Percentiles rank a stretch among this genome's conserved stretches.
phyloP scores from a whole-genome alignment of 2,888 invertebrate species.

The Cancer borealis region DNA sequence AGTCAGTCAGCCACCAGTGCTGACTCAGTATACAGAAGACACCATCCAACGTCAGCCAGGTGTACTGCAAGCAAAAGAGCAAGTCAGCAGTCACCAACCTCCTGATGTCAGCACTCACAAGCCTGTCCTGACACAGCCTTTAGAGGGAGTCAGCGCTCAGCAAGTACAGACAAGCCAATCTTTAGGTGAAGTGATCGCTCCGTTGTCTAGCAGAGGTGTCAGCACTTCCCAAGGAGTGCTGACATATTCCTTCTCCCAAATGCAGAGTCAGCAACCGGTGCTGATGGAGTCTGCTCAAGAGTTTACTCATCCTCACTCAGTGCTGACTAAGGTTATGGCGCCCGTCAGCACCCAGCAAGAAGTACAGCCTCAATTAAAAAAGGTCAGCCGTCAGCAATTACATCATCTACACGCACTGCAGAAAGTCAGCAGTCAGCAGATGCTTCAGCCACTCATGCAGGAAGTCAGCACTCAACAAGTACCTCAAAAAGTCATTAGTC shows the following conservation, averaged over 20 bases:
- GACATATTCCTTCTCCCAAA: neutral
- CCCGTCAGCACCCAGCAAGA: neutral
- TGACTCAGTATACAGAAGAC: neutral
- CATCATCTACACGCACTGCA: neutral
- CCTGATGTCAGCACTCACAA: neutral
- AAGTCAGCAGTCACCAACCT: slow-evolving; percentile 18
- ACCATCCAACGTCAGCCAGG: neutral
- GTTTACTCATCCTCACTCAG: neutral
- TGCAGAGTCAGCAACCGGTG: neutral
- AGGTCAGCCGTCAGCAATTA: slow-evolving; percentile 18
- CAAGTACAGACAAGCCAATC: neutral
- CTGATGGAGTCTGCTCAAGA: neutral
- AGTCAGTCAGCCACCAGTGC: neutral
- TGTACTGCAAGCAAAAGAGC: neutral
- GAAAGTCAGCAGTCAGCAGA: neutral
- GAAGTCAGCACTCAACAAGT: neutral
- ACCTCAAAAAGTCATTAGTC: slow-evolving; percentile 5
- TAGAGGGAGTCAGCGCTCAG: neutral
- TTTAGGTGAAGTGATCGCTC: neutral
- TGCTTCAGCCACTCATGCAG: neutral
- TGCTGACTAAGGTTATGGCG: slow-evolving; percentile 10
- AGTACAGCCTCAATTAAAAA: neutral
- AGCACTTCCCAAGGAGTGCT: neutral
- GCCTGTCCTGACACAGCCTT: neutral
- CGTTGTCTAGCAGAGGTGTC: neutral